Evolutionary conservation across 92 coral and sea anemone species (phyloP), one percentile per base, ranked within the genome.

Genomic region (Hydrozoanthus gracilis): DNA sequence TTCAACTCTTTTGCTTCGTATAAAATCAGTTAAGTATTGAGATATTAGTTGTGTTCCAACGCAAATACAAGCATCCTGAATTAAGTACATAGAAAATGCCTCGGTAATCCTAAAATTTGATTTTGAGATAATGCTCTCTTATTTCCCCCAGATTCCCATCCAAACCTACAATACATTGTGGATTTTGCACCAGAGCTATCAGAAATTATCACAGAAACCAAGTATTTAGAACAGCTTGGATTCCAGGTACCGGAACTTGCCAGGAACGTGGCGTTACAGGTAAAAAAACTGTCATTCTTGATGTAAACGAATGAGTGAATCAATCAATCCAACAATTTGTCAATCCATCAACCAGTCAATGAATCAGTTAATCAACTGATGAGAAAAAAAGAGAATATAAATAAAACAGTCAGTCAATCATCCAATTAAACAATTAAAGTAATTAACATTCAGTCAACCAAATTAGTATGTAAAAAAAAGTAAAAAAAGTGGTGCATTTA

Each of bases 231-330:
- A 52, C 99, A 96, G 84, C 92, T 96, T 44, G 99, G 99, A 8
- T 95, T 96, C 90, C 97, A 93, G 60, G 98, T 96, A 64, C 99
- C 99, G 13, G 99, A 96, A 50, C 91, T 96, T 65, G 99, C 99
- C 8, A 92, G 99, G 66, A 96, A 96, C 82, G 99, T 96, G 44
- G 93, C 99, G 18, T 87, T 96, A 76, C 99, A 96, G 99, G 99
- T 96, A 82, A 27, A 39, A 47, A 27, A 27, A 27, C 39, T 27
- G 39, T 27, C 39, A 27, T 27, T 27, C 39, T 27, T 27, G 39
- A 27, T 27, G 0, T 27, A 27, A 27, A 66, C 3, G 14, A 56
- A 8, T 58, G 15, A 11, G 9, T 4, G 15, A 58, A 58, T 58
- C 15, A 8, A 58, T 16, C 64, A 58, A 58, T 11, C 60, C 60